Conservation (phyloP, 2,113 vertebrate species). For the Crotalus horridus region DNA sequence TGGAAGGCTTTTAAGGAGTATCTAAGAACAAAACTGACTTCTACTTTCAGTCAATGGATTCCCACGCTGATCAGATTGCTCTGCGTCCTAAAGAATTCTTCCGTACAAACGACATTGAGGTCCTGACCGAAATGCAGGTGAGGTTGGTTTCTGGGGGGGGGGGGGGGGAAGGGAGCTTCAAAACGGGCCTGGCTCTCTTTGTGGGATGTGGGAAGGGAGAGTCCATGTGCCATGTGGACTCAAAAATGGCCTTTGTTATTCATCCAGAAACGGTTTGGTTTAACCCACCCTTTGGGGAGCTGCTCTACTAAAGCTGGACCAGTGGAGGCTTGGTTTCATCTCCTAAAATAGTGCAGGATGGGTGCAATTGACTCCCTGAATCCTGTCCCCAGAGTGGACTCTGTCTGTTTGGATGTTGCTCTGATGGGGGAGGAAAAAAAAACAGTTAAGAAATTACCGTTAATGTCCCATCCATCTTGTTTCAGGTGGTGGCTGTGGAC, state of each 20-base stretch:
- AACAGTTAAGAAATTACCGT: background rate
- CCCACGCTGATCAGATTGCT: constrained; percentile 87
- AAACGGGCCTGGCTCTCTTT: background rate
- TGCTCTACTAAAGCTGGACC: background rate
- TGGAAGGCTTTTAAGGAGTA: background rate
- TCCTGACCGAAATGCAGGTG: constrained; percentile 93
- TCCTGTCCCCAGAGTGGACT: background rate
- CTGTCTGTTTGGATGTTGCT: background rate
- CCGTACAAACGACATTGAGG: constrained; percentile 86
- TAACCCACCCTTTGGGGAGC: background rate
- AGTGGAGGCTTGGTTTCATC: background rate
- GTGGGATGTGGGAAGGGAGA: background rate
- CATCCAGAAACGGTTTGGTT: background rate
- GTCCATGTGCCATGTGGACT: background rate
- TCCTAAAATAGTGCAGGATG: background rate
- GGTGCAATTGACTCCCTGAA: background rate
- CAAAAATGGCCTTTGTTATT: background rate
- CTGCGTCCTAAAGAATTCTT: constrained; percentile 91
- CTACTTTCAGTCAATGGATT: constrained; percentile 84
- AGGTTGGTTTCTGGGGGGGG: background rate
- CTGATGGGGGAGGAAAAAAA: background rate
- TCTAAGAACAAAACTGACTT: background rate
- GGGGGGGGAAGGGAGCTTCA: no score
- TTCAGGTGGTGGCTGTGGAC: constrained; percentile 86
- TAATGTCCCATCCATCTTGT: constrained; percentile 42